Evolutionary conservation across 2,797 vertebrate genomes (phyloP), one percentile per base, ranked within the genome.

Genomic region (Paedocypris micromegethes): DNA sequence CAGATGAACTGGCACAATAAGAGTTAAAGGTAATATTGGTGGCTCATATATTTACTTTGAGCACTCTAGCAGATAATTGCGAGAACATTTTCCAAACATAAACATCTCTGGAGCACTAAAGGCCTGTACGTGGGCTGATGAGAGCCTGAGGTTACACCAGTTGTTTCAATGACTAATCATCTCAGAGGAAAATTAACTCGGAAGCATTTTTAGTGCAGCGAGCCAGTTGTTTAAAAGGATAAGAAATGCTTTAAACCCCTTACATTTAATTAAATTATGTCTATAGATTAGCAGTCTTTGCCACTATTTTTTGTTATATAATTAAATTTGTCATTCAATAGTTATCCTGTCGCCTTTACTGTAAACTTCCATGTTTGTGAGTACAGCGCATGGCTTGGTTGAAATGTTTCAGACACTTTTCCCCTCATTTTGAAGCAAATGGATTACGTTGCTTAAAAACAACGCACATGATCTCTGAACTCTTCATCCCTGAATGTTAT

Each of bases 91-190:
- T 60, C 49, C 43, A 37, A 57, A 71, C 46, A 58, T 58, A 70
- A 58, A 51, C 9, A 64, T 64, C 61, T 46, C 47, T 2, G 59
- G n/a, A 46, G 23, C 47, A 50, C 38, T 40, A 52, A 59, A 59
- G 66, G 9, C 48, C 51, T 62, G 42, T 54, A 54, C 54, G 62
- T 74, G 72, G 51, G 67, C 63, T 70, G 63, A 74, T 74, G 57
- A 52, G 63, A 66, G 46, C 47, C 37, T 49, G 51, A 62, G 67
- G 60, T 64, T 64, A 58, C 37, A 41, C 52, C 42, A 58, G 42
- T 44, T 45, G 66, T 4, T 56, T 64, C 9, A 39, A 47, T 47
- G 52, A 74, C 58, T 66, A 62, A 74, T 73, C 55, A 73, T 70
- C 49, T 74, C 67, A 62, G 51, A 58, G 64, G 6, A 43, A 37